phyloP scores from a whole-genome alignment of 2,113 vertebrate species.

The Saccopteryx bilineata region DNA sequence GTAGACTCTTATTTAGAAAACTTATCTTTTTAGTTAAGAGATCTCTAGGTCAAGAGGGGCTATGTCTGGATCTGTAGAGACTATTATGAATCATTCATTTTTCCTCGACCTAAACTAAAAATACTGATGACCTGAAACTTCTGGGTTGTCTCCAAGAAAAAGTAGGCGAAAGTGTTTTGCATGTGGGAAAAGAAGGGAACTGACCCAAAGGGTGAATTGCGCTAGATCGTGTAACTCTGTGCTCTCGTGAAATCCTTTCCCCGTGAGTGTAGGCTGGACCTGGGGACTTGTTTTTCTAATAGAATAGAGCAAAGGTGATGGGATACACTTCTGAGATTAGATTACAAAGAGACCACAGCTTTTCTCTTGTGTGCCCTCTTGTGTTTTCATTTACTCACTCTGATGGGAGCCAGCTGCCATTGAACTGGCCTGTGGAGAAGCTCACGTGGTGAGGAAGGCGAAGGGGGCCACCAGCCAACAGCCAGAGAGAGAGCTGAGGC shows the following conservation, averaged over 20 bases:
- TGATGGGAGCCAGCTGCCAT: not conserved
- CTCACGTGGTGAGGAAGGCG: not conserved
- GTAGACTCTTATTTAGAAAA: not conserved
- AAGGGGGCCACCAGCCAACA: not conserved
- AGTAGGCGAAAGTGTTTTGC: not conserved
- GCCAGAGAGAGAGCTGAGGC: not conserved
- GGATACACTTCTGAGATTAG: not conserved
- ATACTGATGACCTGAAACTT: not conserved
- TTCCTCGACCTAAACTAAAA: not conserved
- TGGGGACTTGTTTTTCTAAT: not conserved
- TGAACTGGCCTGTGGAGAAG: not conserved
- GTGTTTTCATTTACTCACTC: not conserved
- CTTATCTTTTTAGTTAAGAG: not conserved
- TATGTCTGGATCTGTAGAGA: not conserved
- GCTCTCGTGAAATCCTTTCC: no score
- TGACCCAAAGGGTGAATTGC: not conserved
- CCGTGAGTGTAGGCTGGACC: not conserved
- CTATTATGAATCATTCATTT: not conserved
- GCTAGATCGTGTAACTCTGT: not conserved
- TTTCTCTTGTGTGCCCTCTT: not conserved
- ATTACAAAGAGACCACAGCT: not conserved
- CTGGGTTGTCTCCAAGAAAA: not conserved
- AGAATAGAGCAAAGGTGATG: not conserved
- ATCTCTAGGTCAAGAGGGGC: not conserved
- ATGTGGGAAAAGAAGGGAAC: not conserved